Base-by-base conservation (phyloP, 2,888 invertebrate species). In the Theretra japonica region DNA sequence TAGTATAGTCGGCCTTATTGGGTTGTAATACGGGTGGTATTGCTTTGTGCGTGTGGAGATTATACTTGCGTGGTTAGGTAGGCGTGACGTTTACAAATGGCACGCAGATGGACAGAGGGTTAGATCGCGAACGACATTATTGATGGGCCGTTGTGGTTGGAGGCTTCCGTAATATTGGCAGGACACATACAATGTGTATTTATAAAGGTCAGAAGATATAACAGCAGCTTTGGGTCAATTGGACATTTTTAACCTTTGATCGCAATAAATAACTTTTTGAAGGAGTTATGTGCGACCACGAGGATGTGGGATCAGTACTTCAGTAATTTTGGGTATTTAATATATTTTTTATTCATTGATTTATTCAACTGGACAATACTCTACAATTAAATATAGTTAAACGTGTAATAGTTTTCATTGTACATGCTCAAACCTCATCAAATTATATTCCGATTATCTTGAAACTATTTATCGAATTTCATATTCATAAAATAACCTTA, bases 61-160 rank as follows among this genome's bases (percentile, higher is more conserved):
- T 73, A 74, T 75, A 75, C 78, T 79, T 78, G 79, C 72, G 76
- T 75, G 75, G 79, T 77, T 82, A 78, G 83, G 82, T 84, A 78
- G 78, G 81, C 80, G 83, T 90, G 90, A 90, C 90, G 86, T 83
- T 84, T 88, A 91, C 88, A 90, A 90, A 92, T 91, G 87, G 87
- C 80, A 82, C 83, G 82, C 88, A 90, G 90, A 91, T 90, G 89
- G 91, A 90, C 90, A 89, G 83, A 79, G 88, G 89, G 89, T 88
- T 89, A 89, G 91, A 89, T 90, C 89, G 86, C 83, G 85, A 85
- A 86, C 82, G 90, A 89, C 90, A 87, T 91, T 90, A 92, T 92
- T 88, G 90, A 91, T 91, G 88, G 87, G 80, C 79, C 82, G 81
- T 81, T 86, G 88, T 80, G 87, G 86, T 83, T 76, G 79, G 77